These are phyloP conservation scores for Cydia fagiglandana DNA, from an alignment of 1,140 invertebrate species.

Conservation along the genomic window DNA sequence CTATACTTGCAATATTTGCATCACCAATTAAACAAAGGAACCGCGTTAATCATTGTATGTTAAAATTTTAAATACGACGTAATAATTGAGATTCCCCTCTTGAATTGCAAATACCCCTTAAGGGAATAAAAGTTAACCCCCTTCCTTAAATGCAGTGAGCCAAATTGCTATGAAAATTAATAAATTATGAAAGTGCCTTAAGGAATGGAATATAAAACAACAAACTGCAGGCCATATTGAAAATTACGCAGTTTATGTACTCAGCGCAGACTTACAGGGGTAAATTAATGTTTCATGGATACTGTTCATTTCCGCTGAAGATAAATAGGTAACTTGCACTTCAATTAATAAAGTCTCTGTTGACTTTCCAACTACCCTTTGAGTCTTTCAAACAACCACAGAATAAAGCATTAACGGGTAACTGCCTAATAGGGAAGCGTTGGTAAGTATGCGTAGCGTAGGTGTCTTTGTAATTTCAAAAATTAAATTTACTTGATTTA, in stretches of 20 bases:
- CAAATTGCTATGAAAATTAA: constrained; percentile 48
- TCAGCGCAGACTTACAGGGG: constrained; percentile 35
- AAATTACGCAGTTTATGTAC: constrained; percentile 42
- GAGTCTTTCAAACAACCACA: constrained; percentile 15
- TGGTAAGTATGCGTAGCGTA: background rate
- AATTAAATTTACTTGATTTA: background rate
- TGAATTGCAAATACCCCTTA: constrained; percentile 41
- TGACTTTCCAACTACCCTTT: constrained; percentile 12
- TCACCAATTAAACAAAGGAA: background rate
- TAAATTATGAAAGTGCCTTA: constrained; percentile 42
- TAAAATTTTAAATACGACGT: constrained; percentile 10
- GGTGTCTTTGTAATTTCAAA: background rate
- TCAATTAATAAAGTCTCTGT: constrained; percentile 52
- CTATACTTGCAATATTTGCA: background rate
- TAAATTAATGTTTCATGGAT: constrained; percentile 44
- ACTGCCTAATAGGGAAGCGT: constrained; percentile 9
- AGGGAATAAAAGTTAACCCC: constrained; percentile 40
- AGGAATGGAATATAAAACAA: constrained; percentile 39
- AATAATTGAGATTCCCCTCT: constrained; percentile 14
- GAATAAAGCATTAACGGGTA: constrained; percentile 14
- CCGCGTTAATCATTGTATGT: background rate
- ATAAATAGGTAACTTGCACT: constrained; percentile 49
- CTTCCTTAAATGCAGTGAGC: constrained; percentile 36
- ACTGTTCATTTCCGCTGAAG: constrained; percentile 42
- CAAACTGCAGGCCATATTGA: constrained; percentile 42